phyloP scores from a whole-genome alignment of 2,888 invertebrate species.

The Bugula neritina region DNA sequence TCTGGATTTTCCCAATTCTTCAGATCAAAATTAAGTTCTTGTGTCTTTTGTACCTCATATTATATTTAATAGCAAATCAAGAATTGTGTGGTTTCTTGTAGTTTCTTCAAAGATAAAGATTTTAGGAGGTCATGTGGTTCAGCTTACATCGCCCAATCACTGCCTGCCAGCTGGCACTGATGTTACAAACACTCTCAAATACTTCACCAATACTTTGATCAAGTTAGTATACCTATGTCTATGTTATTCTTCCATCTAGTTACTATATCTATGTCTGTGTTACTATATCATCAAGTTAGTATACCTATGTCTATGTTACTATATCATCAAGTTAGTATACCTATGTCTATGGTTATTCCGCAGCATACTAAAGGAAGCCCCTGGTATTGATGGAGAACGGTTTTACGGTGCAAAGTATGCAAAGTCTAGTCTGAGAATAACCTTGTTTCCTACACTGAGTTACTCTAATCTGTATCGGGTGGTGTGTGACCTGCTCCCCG shows the following conservation, averaged over 20 bases:
- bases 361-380: conserved; percentile 95
- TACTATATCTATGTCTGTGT: too few relatives aligned
- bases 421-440: conserved; percentile 73
- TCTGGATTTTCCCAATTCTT: too few relatives aligned
- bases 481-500: conserved; percentile 79
- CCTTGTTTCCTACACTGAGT: conserved; percentile 89
- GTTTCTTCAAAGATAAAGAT: conserved; percentile 96
- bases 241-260: neutral
- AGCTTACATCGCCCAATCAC: conserved; percentile 80
- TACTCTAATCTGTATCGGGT: conserved; percentile 93
- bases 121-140: conserved; percentile 89
- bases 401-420: conserved; percentile 75
- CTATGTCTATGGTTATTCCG: too few relatives aligned
- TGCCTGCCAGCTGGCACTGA: conserved; percentile 90
- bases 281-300: conserved; percentile 74
- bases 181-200: conserved; percentile 93
- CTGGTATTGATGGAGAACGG: conserved; percentile 76
- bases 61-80: too few relatives aligned
- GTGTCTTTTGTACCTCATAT: too few relatives aligned
- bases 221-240: conserved; percentile 59
- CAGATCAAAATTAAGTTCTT: too few relatives aligned
- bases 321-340: too few relatives aligned
- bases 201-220: conserved; percentile 91
- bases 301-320: neutral
- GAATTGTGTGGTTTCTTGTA: too few relatives aligned